Base-by-base conservation (phyloP, 2,797 vertebrate genomes). In the Leptoclinus maculatus region DNA sequence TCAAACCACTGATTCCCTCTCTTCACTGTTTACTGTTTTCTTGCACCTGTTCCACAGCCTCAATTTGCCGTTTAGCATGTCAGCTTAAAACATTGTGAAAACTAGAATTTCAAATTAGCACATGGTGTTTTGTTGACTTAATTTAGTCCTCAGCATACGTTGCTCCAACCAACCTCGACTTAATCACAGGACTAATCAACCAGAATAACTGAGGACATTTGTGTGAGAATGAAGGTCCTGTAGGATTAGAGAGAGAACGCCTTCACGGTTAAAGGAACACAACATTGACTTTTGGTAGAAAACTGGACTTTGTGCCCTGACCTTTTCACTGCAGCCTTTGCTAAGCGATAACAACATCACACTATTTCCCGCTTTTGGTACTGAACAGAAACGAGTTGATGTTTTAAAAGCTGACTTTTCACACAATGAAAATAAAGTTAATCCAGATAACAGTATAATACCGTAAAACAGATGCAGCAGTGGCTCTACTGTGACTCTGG, bases 251-350 rank as follows among this genome's bases (percentile, higher is more conserved):
- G 36, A 66, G 7, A 16, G n/a, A 43, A 47, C 0, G 11, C 12
- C n/a, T 62, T 74, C 17, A 43, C 7, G 14, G 38, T 76, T 80
- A 60, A 59, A 60, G 47, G 29, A 77, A 54, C 59, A 34, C 51
- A 59, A 19, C 8, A 10, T 62, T 83, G 60, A 75, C 77, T 75
- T 53, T 38, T 58, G 63, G 32, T 49, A 62, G 41, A 45, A 76
- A 51, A 38, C 25, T 19, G 45, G 23, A 65, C 59, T 65, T 64
- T 64, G 49, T 58, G 45, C 7, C 1, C 38, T 54, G 29, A 47
- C 39, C 41, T 65, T 76, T 78, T 60, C 45, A 36, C 45, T 53
- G 56, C 27, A 56, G 45, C 62, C 69, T 71, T 45, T 41, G 16
- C 21, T 56, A 43, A 71, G 8, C 2, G 34, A 74, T 65, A 32